Base-by-base conservation (phyloP, 2,888 invertebrate species). In the Clunio marinus region DNA sequence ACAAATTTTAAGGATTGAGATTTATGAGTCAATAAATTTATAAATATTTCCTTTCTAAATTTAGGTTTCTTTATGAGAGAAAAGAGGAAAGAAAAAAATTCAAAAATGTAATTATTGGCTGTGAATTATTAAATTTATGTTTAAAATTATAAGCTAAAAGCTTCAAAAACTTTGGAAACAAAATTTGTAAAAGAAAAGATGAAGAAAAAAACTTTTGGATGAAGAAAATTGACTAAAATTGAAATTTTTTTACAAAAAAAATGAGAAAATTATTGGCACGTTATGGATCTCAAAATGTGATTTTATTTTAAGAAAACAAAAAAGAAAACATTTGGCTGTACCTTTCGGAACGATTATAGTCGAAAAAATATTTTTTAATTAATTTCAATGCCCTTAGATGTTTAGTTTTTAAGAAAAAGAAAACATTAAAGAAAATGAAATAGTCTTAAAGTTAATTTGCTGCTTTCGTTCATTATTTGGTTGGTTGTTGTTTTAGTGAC, bases 321-420 rank as follows among this genome's bases (percentile, higher is more conserved):
- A n/a, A n/a, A n/a, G n/a, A n/a, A 32, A 66, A 66, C n/a, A 4
- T 66, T 66, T 66, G 66, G 66, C 66, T 66, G 66, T 66, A n/a
- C 28, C 5, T 66, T 66, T 66, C 55, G 66, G 51, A 57, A 66
- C 35, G 32, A 22, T 35, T 8, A 55, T 55, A 55, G 66, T 66
- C 55, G 66, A 57, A 57, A 57, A 57, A 66, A 66, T 66, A 66
- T 66, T 66, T 66, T 65, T 28, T 55, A 24, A 63, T 63, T 63
- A 63, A 22, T 63, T 27, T 37, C 17, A 63, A 63, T n/a, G n/a
- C n/a, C n/a, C n/a, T n/a, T n/a, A n/a, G n/a, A n/a, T n/a, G n/a
- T 22, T 41, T 41, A 41, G 51, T 20, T 20, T 60, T 32, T 60
- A 37, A 60, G 15, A 20, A 22, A n/a, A 22, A 37, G 28, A 1